These are phyloP conservation scores for Lepus timidus DNA, from an alignment of 2,113 vertebrate species.

Conservation along the genomic window DNA sequence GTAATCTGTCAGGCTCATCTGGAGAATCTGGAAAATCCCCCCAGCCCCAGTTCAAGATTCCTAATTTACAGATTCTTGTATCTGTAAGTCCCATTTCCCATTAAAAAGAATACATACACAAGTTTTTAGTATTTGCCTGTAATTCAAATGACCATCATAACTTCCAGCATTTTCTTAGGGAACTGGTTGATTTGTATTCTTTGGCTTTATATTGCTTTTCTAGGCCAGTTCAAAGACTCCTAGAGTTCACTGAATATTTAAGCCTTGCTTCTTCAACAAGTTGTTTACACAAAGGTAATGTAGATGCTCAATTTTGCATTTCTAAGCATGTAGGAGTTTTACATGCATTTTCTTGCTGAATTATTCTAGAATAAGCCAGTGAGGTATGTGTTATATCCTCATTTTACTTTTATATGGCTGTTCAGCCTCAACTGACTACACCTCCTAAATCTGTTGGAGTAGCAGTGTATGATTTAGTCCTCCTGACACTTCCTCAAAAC, in stretches of 20 bases:
- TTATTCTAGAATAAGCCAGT: background rate
- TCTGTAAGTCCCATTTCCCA: background rate
- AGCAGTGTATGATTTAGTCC: background rate
- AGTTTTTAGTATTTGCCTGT: background rate
- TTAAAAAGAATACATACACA: background rate
- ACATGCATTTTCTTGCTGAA: background rate
- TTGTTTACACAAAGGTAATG: background rate
- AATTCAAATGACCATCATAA: background rate
- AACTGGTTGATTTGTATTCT: background rate
- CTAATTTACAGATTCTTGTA: background rate
- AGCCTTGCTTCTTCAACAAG: background rate
- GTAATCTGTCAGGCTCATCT: background rate
- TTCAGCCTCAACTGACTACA: background rate
- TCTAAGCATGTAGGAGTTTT: background rate
- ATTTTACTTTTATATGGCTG: background rate
- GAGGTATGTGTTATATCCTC: background rate
- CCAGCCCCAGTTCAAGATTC: background rate
- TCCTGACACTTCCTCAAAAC: slow-evolving; percentile 1
- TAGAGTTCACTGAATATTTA: background rate
- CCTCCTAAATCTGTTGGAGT: background rate
- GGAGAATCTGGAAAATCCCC: background rate
- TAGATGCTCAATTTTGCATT: background rate
- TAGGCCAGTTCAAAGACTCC: background rate
- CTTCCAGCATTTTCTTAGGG: background rate
- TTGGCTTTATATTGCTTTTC: background rate